Percentiles rank a stretch among this genome's conserved stretches.
phyloP scores from a whole-genome alignment of 2,797 vertebrate genomes.

The Antrozous pallidus region DNA sequence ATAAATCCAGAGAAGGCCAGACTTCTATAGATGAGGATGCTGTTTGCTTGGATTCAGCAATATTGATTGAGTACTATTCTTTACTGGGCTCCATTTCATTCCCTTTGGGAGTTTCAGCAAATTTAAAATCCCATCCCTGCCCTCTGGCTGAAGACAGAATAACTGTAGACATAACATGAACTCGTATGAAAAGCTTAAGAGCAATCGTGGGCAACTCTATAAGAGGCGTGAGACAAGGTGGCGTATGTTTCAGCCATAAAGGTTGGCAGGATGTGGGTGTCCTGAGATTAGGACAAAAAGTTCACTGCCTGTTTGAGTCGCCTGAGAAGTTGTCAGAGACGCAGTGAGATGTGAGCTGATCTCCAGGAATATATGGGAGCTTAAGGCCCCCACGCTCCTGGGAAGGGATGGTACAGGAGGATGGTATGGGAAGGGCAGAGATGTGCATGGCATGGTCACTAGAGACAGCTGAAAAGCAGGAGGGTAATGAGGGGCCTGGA shows the following conservation, averaged over 20 bases:
- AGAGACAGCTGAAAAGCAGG: neutral
- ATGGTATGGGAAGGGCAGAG: neutral
- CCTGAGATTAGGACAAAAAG: neutral
- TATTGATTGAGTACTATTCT: neutral
- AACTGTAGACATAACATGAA: neutral
- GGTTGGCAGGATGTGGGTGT: neutral
- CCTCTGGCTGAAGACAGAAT: neutral
- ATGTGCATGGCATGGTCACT: rapidly evolving
- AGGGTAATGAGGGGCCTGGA: neutral
- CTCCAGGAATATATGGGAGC: neutral
- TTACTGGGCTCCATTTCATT: neutral
- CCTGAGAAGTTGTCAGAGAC: neutral
- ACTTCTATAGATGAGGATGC: neutral
- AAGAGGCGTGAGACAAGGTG: neutral
- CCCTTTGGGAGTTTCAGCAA: neutral
- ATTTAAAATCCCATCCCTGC: conserved; percentile 26
- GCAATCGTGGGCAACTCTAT: neutral
- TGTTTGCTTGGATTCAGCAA: neutral
- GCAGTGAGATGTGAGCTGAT: neutral
- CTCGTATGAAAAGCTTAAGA: neutral
- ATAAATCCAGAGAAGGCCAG: neutral
- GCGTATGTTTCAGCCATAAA: neutral
- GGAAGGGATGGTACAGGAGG: neutral
- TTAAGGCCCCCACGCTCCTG: neutral
- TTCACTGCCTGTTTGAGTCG: neutral